Evolutionary conservation across 1,140 invertebrate genomes (phyloP), one percentile per base, ranked within the genome.

Genomic region (Drosophila bifasciata): DNA sequence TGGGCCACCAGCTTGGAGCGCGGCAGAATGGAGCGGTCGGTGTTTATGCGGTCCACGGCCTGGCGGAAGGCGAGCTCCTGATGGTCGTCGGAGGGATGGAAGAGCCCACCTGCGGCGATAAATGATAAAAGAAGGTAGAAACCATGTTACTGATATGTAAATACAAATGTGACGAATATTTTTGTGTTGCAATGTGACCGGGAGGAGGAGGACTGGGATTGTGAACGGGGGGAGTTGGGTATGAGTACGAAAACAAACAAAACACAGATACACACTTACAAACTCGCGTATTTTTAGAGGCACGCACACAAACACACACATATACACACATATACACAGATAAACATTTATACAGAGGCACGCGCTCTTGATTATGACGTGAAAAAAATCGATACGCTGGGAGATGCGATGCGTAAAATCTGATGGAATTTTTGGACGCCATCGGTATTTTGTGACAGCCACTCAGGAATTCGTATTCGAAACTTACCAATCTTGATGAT

Each of bases 21-120:
- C 8, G 97, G 96, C 69, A 98, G 92, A 46, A 97, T 95, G 25
- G 95, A 94, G 59, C 95, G 93, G 90, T 97, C 96, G 15, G 94
- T 93, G 92, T 98, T 98, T 76, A 98, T 96, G 83, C 96, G 94
- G 83, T 98, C 97, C 13, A 97, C 96, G 1, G 97, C 97, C 92
- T 97, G 97, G 56, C 95, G 94, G 91, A 98, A 98, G 21, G 97
- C 97, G 40, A 97, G 94, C 92, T 97, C 97, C 92, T 97, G 96
- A 60, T 91, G 75, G 63, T 91, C 86, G 36, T 91, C 91, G 32
- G 86, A 76, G 19, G 95, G 95, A 93, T 98, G 97, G 92, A 98
- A 98, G 39, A 98, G 93, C 39, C 97, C 97, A 90, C 97, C 97
- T 98, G 75, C 40, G 55, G 32, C 25, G 6, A 44, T 15, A 55